Conservation (phyloP, 2,888 invertebrate species). For the Carterocephalus palaemon region DNA sequence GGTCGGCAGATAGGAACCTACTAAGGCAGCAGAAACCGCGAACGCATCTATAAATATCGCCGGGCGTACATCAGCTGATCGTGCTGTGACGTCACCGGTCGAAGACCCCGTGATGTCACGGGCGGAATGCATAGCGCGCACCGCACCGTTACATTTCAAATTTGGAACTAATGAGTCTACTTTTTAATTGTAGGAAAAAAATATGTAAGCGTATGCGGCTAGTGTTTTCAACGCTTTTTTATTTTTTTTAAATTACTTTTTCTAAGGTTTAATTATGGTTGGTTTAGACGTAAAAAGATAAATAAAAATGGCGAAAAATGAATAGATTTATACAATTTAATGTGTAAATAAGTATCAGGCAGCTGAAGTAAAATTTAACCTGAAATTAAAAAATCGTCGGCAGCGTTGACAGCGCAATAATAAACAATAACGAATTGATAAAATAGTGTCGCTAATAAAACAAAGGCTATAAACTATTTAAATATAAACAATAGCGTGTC, state of each 20-base stretch:
- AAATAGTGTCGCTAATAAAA: background rate
- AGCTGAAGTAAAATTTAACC: no score
- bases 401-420: no score
- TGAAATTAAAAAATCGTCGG: no score
- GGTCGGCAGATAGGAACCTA: no score
- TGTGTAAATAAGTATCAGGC: no score
- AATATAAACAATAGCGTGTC: no score
- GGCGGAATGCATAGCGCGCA: constrained; percentile 22
- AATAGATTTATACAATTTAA: no score
- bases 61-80: constrained; percentile 53
- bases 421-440: background rate
- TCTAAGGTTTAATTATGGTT: background rate
- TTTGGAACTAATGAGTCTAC: constrained; percentile 1
- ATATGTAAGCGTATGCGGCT: background rate
- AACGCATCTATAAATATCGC: constrained; percentile 17
- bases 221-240: background rate
- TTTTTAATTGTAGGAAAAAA: constrained; percentile 4
- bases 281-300: no score
- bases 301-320: no score
- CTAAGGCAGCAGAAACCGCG: constrained; percentile 5
- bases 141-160: constrained; percentile 14
- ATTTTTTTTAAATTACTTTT: background rate
- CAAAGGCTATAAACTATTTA: constrained; percentile 4
- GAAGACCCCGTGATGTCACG: constrained; percentile 61
- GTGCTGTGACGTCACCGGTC: constrained; percentile 72